Evolutionary conservation across 2,113 vertebrate species (phyloP), one percentile per base, ranked within the genome.

Genomic region (Planiliza haematocheilus): DNA sequence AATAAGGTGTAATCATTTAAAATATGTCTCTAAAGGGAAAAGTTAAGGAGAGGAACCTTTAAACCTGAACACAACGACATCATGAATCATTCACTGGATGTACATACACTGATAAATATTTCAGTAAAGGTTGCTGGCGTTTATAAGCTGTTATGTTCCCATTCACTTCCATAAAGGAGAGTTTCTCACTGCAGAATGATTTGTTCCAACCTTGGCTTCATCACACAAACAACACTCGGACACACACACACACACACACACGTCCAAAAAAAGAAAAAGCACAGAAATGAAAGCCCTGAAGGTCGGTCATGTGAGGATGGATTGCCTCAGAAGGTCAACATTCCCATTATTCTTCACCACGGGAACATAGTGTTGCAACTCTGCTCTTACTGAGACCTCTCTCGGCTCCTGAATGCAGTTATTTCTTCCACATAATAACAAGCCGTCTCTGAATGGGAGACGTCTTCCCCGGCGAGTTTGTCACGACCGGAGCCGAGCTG

Each of bases 271-370:
- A 21, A 51, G 41, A 42, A 36, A 63, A 39, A 57, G 16, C 49
- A 64, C 53, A 73, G 53, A 79, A 82, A 81, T 75, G 80, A 88
- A 84, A 84, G 68, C 71, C 74, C 74, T 82, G 88, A 90, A 89
- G 86, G 87, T 86, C 88, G 82, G 84, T 80, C 84, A 75, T 86
- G 87, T 90, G 87, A 82, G 55, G 84, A 86, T 82, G 83, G 68
- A 88, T 90, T 77, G 70, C 75, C 50, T 72, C 73, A 84, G 81
- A 91, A 91, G 89, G 89, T 90, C 88, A 91, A 84, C 89, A 78
- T 79, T 85, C 84, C 77, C 83, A 84, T 91, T 86, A 88, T 88
- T 89, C 82, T 73, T 63, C 77, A 72, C 65, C 12, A 0, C 60
- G 12, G 64, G 64, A 85, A 83, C 75, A 73, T 71, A 66, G 57